Conservation (phyloP, 2,113 vertebrate species). For the Telmatochromis brachygnathus region DNA sequence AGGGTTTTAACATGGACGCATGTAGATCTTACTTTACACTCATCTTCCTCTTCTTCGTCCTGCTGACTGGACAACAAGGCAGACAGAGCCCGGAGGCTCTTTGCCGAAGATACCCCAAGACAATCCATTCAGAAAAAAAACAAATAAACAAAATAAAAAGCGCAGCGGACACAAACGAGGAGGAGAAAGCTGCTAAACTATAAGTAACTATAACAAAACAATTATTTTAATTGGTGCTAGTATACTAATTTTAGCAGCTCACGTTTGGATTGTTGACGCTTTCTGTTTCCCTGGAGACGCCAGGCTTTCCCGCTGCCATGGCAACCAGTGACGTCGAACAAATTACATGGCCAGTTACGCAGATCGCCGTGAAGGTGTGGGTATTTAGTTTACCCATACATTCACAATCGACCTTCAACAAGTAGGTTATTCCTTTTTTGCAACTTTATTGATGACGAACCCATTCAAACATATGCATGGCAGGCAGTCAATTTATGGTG, state of each 20-base stretch:
- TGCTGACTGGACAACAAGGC: constrained; percentile 59
- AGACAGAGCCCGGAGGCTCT: constrained; percentile 73
- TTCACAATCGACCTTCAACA: not conserved
- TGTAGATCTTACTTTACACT: constrained; percentile 27
- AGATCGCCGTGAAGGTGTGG: not conserved
- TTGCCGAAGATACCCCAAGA: constrained; percentile 42
- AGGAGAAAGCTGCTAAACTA: too few species aligned
- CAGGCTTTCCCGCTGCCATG: not conserved
- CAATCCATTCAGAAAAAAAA: constrained; percentile 50
- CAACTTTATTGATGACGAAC: not conserved
- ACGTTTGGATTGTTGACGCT: not conserved
- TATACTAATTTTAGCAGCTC: not conserved
- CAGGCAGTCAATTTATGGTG: not conserved
- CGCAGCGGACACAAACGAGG: not conserved
- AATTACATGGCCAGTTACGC: not conserved
- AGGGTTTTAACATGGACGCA: not conserved
- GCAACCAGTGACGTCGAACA: constrained; percentile 4
- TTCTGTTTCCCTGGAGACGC: constrained; percentile 29
- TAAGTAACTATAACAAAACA: not conserved
- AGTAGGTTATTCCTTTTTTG: not conserved
- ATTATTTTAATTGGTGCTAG: not conserved
- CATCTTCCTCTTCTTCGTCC: constrained; percentile 56
- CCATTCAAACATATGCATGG: not conserved
- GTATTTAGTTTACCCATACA: not conserved
- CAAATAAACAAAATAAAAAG: not conserved